Base-by-base conservation (phyloP, 2,113 vertebrate genomes). In the Abramis brama region DNA sequence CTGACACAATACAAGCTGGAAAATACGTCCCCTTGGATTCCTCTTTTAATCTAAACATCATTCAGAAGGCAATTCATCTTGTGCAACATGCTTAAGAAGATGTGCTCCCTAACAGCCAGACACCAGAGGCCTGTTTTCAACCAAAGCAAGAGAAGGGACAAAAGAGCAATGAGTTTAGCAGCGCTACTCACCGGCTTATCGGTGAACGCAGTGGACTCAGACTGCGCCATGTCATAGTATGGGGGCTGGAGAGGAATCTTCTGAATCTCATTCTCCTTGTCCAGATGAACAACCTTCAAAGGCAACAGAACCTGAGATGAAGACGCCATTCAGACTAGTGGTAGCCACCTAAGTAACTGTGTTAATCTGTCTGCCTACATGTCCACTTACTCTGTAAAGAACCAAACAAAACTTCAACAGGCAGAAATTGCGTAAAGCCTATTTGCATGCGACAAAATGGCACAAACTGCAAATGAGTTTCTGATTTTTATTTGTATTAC, bases 181-280 rank as follows among this genome's bases (percentile, higher is more conserved):
- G 75, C 25, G 39, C 85, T 87, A 94, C 97, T 98, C 96, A 98
- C 97, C 96, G 90, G 93, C 83, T 95, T 96, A 93, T 97, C 95
- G 21, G 93, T 90, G 93, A 96, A 96, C 73, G 94, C 93, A 82
- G 94, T 93, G 50, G 95, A 92, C 90, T 97, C 96, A 0, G 95
- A 94, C 87, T 94, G 91, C 36, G 95, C 95, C 95, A 96, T 96
- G 93, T 98, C 96, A 0, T 96, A 98, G 93, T 97, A 98, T 21
- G 95, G 94, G 27, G 96, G 88, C 91, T 97, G 96, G 6, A 96
- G 93, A 36, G 96, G 94, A 83, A 96, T 92, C 88, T 96, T 96
- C 94, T 96, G 95, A 64, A 94, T 93, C 81, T 97, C 96, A 83
- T 97, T 96, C 19, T 97, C 96, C 88, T 96, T 96, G 92, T 97